phyloP scores from a whole-genome alignment of 1,140 invertebrate genomes.

The Drosophila fuyamai region DNA sequence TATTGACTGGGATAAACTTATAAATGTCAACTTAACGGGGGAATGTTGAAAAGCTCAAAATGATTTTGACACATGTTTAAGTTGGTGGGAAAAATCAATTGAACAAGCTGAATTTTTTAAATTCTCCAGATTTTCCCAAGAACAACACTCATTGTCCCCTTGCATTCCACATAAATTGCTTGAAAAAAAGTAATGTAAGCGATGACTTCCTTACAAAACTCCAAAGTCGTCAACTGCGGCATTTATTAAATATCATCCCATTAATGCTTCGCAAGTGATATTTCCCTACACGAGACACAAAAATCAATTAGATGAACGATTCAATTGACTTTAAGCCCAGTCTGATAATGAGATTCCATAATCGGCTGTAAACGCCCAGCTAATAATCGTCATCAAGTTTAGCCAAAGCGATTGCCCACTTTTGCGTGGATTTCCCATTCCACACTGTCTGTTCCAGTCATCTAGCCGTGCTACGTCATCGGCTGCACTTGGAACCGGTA shows the following conservation, averaged over 20 bases:
- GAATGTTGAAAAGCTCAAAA: no score
- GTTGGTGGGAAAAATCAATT: no score
- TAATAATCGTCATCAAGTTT: constrained; percentile 9
- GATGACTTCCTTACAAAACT: constrained; percentile 3
- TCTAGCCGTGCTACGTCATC: constrained; percentile 31
- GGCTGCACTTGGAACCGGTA: constrained; percentile 39
- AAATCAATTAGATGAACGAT: constrained; percentile 19
- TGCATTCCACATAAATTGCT: neutral
- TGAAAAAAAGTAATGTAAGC: neutral
- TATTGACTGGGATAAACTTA: no score
- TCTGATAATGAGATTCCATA: constrained; percentile 18
- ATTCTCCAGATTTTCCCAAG: neutral
- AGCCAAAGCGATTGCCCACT: constrained; percentile 29
- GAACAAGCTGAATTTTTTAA: neutral
- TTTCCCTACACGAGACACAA: constrained; percentile 22
- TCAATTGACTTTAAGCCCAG: constrained; percentile 3
- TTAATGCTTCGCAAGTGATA: constrained; percentile 8
- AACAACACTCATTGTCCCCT: neutral
- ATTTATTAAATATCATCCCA: constrained; percentile 23
- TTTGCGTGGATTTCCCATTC: constrained; percentile 48
- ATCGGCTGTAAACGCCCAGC: constrained; percentile 30
- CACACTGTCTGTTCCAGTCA: constrained; percentile 2
- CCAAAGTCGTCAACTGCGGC: neutral
- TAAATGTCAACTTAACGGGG: no score
- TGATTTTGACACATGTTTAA: no score